Percentiles rank a stretch among this genome's conserved stretches.
Conservation (phyloP, 2,797 vertebrate genomes). For the Lagorchestes hirsutus region DNA sequence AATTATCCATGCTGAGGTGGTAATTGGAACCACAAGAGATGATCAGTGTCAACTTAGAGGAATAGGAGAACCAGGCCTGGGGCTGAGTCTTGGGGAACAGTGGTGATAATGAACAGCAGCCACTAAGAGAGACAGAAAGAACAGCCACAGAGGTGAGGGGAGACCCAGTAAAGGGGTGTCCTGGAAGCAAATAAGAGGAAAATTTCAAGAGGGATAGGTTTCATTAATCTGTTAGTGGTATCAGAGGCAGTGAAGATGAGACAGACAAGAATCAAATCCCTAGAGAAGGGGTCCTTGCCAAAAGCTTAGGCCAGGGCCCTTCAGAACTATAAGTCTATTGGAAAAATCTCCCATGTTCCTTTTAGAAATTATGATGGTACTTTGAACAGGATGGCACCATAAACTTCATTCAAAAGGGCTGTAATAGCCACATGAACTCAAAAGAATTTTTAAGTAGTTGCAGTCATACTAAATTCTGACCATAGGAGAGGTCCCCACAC, state of each 20-base stretch:
- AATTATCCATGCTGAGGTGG: background rate
- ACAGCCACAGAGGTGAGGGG: background rate
- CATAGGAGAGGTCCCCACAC: background rate
- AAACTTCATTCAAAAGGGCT: background rate
- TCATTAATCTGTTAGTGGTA: background rate
- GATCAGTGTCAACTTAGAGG: background rate
- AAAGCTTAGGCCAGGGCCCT: background rate
- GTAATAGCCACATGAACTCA: background rate
- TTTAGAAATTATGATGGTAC: background rate
- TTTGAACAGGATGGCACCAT: background rate
- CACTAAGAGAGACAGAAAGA: background rate
- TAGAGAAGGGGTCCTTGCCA: background rate
- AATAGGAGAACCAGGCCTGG: background rate
- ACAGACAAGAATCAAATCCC: background rate
- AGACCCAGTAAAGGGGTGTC: background rate
- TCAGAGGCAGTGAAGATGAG: background rate
- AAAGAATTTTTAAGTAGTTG: background rate
- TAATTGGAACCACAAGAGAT: background rate
- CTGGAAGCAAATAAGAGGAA: background rate
- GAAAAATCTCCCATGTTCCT: background rate
- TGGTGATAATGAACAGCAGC: background rate
- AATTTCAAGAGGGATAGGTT: background rate
- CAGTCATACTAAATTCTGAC: background rate
- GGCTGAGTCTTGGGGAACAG: background rate
- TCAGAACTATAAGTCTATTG: background rate